Conservation (phyloP, 1,140 invertebrate species). For the Bombyx mandarina region DNA sequence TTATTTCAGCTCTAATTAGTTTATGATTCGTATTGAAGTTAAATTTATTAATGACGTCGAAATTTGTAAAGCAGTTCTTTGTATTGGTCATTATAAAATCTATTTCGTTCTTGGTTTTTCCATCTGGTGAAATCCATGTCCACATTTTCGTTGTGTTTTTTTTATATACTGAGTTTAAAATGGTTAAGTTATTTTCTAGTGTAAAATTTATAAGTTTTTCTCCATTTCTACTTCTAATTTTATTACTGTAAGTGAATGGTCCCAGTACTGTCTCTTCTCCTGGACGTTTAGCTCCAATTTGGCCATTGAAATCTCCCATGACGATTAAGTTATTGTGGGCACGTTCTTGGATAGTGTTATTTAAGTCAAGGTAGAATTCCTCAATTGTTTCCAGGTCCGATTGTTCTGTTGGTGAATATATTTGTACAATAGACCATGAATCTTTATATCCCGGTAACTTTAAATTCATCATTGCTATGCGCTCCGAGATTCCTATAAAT, state of each 20-base stretch:
- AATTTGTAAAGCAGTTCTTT: slow-evolving; percentile 13
- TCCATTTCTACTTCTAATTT: slow-evolving; percentile 12
- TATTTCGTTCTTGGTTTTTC: slow-evolving; percentile 23
- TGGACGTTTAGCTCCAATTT: slow-evolving; percentile 9
- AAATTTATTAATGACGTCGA: slow-evolving; percentile 13
- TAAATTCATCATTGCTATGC: slow-evolving; percentile 16
- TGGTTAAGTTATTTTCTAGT: slow-evolving; percentile 8
- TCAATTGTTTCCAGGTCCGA: slow-evolving; percentile 4
- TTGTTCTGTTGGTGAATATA: slow-evolving; percentile 22
- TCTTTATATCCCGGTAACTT: slow-evolving; percentile 17
- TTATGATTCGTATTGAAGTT: slow-evolving; percentile 24
- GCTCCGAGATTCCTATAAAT: too few relatives aligned
- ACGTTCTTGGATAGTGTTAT: slow-evolving; percentile 13
- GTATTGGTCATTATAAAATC: slow-evolving; percentile 24
- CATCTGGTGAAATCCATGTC: slow-evolving; percentile 13
- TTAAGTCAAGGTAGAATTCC: slow-evolving; percentile 11
- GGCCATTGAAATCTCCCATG: slow-evolving; percentile 18
- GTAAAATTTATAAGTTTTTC: slow-evolving; percentile 10
- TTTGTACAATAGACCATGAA: slow-evolving; percentile 18
- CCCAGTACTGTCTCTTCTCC: slow-evolving; percentile 8
- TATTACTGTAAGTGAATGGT: slow-evolving; percentile 8
- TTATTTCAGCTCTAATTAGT: slow-evolving; percentile 18
- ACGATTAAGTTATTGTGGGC: slow-evolving; percentile 14
- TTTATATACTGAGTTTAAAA: slow-evolving; percentile 9
- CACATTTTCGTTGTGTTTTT: slow-evolving; percentile 10